Evolutionary conservation across 92 coral and sea anemone species (phyloP), one percentile per base, ranked within the genome.

Genomic region (Meandrina meandrites): DNA sequence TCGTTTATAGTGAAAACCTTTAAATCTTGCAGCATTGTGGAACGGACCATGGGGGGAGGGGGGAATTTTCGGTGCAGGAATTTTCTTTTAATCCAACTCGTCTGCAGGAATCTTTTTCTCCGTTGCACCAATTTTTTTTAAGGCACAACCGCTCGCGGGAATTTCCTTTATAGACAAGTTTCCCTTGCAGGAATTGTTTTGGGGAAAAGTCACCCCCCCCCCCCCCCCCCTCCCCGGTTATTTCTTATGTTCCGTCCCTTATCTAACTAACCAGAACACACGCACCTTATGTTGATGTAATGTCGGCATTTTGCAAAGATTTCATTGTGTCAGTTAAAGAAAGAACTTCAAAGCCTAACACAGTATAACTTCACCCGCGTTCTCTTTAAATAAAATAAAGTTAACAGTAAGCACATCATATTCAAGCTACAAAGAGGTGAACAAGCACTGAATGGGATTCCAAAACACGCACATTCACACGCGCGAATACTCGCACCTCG

Each of bases 361-460:
- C 68, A 14, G 68, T 60, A 3, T 30, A 5, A 8, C 71, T 17
- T 11, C 34, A 5, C 71, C 31, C 24, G 8, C 1, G 72, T 34
- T 58, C 4, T 22, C 31, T 34, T 12, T 22, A 57, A 78, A 48
- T 53, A 77, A 76, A 51, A 13, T 58, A 21, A 22, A 28, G 79
- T 27, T 10, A 21, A 32, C 16, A 56, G 19, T 35, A 32, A 79
- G 27, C 8, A 57, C 50, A 34, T 37, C 51, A 6, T 17, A 73
- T 3, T 73, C 50, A 73, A 66, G 71, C 71, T 27, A 35, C 18
- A 66, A 8, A 32, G 37, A 73, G 78, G 45, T 34, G 50, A 57
- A 58, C 78, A 40, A 34, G 32, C 34, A 28, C 31, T 79, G 71
- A 57, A 56, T 79, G 58, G 71, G 83, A 79, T 79, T 58, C 21